Conservation (phyloP, 1,140 invertebrate species). For the Drosophila triauraria region DNA sequence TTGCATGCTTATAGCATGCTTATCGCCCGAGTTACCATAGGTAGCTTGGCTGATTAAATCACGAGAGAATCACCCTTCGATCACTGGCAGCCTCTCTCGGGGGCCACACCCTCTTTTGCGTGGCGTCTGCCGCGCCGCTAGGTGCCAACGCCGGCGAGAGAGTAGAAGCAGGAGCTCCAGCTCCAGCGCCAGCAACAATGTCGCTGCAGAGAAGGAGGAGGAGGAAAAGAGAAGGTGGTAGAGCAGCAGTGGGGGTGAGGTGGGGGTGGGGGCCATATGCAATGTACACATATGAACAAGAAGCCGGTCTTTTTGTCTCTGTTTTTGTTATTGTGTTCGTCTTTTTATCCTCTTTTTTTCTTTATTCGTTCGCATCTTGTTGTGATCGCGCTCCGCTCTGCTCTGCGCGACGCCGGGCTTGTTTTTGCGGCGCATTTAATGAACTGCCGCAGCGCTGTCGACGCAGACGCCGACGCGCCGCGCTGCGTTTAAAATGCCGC, state of each 20-base stretch:
- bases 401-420: constrained; percentile 43
- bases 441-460: constrained; percentile 8
- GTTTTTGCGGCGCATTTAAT: constrained; percentile 57
- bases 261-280: constrained; percentile 11
- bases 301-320: constrained; percentile 42
- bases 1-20: not conserved
- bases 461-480: constrained; percentile 26
- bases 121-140: not conserved
- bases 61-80: constrained; percentile 4
- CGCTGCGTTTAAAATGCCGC: constrained; percentile 71
- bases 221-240: not conserved
- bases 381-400: constrained; percentile 33
- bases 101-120: constrained; percentile 48
- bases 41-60: constrained; percentile 5
- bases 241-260: not conserved
- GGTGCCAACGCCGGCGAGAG: constrained; percentile 15
- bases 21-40: constrained; percentile 7
- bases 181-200: constrained; percentile 6
- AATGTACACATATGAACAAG: constrained; percentile 17
- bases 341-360: constrained; percentile 8
- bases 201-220: constrained; percentile 9
- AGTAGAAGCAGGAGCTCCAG: constrained; percentile 12
- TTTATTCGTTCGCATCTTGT: constrained; percentile 33
- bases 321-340: constrained; percentile 42
- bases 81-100: not conserved